Evolutionary conservation across 2,888 invertebrate species (phyloP).

Genomic region (Lysandra bellargus): DNA sequence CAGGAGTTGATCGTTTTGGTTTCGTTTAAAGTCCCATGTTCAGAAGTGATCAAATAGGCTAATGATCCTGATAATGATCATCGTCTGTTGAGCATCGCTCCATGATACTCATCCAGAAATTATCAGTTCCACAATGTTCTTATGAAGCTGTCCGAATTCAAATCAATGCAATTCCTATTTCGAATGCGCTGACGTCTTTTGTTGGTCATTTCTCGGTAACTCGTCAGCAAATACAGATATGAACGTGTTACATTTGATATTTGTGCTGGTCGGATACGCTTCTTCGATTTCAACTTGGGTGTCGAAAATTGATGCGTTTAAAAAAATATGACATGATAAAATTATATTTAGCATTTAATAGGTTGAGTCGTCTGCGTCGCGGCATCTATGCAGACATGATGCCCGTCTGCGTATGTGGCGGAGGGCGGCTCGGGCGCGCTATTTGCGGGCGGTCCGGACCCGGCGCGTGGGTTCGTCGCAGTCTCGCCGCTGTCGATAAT

Average conservation of each 20-base stretch:
- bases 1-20: neutral
- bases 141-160: neutral
- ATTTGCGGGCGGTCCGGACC: conserved; percentile 61
- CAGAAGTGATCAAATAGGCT: conserved; percentile 17
- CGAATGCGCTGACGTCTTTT: neutral
- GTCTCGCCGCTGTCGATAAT: conserved; percentile 75
- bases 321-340: neutral
- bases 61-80: conserved; percentile 7
- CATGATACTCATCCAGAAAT: neutral
- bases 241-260: neutral
- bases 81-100: neutral
- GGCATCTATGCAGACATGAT: conserved; percentile 27
- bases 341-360: conserved; percentile 16
- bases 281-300: neutral
- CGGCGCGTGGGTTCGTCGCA: conserved; percentile 72
- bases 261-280: neutral
- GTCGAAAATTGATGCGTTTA: neutral
- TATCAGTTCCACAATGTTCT: neutral
- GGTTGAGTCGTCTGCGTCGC: conserved; percentile 9
- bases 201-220: neutral
- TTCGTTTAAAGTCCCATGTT: conserved; percentile 11
- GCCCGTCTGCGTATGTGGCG: conserved; percentile 36
- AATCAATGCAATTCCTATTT: neutral
- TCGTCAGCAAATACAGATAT: neutral
- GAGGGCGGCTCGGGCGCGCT: conserved; percentile 44